Evolutionary conservation across 2,888 invertebrate genomes (phyloP).

Genomic region (Catocala sponsa): DNA sequence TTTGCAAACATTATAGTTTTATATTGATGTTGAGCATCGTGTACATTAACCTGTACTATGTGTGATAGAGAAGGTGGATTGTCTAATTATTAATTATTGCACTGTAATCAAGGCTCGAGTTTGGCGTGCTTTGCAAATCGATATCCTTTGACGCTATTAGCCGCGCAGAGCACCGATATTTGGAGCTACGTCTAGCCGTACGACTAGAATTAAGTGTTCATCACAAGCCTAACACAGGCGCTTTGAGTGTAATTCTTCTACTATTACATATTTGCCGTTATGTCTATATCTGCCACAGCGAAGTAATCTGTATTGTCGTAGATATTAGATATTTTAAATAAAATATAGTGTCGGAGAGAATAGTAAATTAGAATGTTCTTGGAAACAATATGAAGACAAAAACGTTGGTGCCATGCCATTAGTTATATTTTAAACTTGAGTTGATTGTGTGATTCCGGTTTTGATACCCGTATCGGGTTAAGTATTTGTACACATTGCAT

Average conservation of each 20-base stretch:
- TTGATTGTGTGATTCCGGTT: too few species aligned
- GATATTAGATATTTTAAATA: too few species aligned
- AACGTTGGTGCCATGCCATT: too few species aligned
- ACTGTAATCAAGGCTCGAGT: constrained; percentile 13
- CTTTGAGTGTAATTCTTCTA: constrained; percentile 27
- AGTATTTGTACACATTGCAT: too few species aligned
- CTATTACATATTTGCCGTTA: neutral
- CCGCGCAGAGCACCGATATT: constrained; percentile 23
- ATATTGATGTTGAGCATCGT: too few species aligned
- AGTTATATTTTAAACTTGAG: too few species aligned
- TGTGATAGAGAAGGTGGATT: neutral
- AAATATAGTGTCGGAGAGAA: too few species aligned
- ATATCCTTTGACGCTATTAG: constrained; percentile 36
- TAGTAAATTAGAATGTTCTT: too few species aligned
- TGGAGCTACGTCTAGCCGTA: constrained; percentile 27
- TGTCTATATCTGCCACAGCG: neutral
- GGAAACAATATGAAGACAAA: too few species aligned
- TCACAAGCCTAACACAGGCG: constrained; percentile 23
- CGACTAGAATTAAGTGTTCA: constrained; percentile 27
- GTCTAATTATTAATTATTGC: constrained; percentile 9
- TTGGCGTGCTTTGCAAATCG: constrained; percentile 25
- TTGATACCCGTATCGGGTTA: too few species aligned
- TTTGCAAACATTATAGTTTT: too few species aligned
- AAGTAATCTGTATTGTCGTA: too few species aligned
- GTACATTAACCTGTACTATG: neutral